Evolutionary conservation across 2,888 invertebrate genomes (phyloP).

Genomic region (Ashinkailepas kermadecensis): DNA sequence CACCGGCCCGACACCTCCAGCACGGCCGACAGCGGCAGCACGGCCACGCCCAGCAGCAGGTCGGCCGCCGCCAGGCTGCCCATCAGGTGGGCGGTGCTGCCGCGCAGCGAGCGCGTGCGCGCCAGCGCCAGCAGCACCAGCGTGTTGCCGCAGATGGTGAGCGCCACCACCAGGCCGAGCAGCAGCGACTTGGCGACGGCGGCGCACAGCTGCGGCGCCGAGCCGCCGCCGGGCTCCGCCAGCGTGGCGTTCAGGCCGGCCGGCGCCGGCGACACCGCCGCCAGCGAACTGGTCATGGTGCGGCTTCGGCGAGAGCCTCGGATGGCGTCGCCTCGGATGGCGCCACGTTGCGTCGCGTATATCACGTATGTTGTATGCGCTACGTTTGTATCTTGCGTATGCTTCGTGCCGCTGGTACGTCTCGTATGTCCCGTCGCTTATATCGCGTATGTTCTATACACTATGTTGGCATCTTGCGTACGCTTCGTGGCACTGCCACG

Average conservation of each 20-base stretch:
- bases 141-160: constrained; percentile 48
- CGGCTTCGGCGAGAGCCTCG: neutral
- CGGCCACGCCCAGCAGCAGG: constrained; percentile 52
- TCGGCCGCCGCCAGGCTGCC: constrained; percentile 60
- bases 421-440: too few species aligned
- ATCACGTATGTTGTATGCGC: too few species aligned
- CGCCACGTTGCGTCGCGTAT: too few species aligned
- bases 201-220: neutral
- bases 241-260: constrained; percentile 21
- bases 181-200: constrained; percentile 35
- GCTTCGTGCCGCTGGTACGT: too few species aligned
- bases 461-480: too few species aligned
- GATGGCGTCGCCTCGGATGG: too few species aligned
- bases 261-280: neutral
- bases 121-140: constrained; percentile 48
- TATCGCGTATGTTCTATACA: too few species aligned
- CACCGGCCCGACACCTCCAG: constrained; percentile 51
- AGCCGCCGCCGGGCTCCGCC: neutral
- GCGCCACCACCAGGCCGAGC: constrained; percentile 42
- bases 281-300: neutral
- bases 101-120: constrained; percentile 44
- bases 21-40: constrained; percentile 52
- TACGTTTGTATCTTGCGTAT: too few species aligned
- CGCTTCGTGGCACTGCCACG: too few species aligned
- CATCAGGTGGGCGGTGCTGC: constrained; percentile 58